Conservation (phyloP, 2,797 vertebrate genomes). For the Tenualosa thibaudeaui region DNA sequence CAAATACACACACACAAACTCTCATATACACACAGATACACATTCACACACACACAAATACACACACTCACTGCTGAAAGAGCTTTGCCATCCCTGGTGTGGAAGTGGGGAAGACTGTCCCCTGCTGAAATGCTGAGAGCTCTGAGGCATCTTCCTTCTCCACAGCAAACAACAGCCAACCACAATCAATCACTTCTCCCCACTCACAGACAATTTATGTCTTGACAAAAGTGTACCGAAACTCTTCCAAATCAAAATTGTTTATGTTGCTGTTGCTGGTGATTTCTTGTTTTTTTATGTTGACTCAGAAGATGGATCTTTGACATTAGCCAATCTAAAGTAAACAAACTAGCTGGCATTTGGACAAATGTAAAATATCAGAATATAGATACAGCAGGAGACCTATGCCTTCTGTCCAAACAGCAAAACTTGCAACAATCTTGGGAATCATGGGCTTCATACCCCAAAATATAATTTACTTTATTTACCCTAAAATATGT, state of each 20-base stretch:
- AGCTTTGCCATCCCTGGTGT: neutral
- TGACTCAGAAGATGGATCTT: neutral
- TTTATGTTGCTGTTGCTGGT: neutral
- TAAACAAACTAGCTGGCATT: neutral
- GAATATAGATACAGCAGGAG: neutral
- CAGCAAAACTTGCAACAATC: too few relatives aligned
- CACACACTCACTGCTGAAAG: neutral
- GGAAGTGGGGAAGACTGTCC: neutral
- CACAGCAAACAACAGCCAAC: neutral
- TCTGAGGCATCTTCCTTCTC: neutral
- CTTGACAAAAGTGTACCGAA: neutral
- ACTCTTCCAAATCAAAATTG: neutral
- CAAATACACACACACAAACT: neutral
- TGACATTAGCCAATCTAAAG: neutral
- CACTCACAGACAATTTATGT: neutral
- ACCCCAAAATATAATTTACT: too few relatives aligned
- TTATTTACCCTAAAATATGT: too few relatives aligned
- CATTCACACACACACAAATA: neutral
- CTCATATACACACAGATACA: neutral
- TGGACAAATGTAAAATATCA: neutral
- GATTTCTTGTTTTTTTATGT: neutral
- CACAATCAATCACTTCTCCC: conserved; percentile 1
- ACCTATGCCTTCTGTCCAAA: too few relatives aligned
- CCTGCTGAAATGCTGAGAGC: neutral
- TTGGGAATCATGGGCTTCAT: too few relatives aligned